These are phyloP conservation scores for Apodemia duryi DNA, from an alignment of 2,888 invertebrate species.

Conservation along the genomic window DNA sequence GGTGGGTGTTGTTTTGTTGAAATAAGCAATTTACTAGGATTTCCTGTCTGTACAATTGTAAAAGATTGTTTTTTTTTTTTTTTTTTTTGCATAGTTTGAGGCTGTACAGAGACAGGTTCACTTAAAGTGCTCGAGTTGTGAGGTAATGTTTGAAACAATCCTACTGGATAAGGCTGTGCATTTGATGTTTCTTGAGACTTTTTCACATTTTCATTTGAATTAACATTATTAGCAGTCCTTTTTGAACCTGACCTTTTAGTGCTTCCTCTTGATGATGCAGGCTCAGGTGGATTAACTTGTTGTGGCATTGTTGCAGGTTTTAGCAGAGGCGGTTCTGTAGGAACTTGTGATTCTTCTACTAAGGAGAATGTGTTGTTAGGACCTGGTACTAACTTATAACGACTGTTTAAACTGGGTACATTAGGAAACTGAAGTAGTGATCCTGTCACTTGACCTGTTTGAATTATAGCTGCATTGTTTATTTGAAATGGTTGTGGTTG, in stretches of 20 bases:
- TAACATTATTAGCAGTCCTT: conserved; percentile 12
- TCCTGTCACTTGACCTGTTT: not conserved
- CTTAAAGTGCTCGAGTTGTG: conserved; percentile 38
- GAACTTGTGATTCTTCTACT: conserved; percentile 44
- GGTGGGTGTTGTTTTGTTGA: conserved; percentile 56
- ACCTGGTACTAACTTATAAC: conserved; percentile 62
- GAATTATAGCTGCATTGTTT: not conserved
- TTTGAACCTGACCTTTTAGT: conserved; percentile 16
- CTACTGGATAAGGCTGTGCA: conserved; percentile 62
- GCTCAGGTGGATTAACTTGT: conserved; percentile 14
- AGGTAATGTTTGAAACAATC: conserved; percentile 56
- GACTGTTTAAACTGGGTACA: conserved; percentile 50
- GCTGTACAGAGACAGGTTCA: not conserved
- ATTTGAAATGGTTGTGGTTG: not conserved
- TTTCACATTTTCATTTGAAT: conserved; percentile 13
- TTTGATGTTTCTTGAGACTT: conserved; percentile 19
- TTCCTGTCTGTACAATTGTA: conserved; percentile 64
- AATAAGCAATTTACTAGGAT: conserved; percentile 67
- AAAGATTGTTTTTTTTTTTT: too few species aligned
- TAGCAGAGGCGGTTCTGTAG: not conserved
- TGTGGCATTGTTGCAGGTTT: conserved; percentile 1
- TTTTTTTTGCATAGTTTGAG: conserved; percentile 40
- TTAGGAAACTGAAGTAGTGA: conserved; percentile 43
- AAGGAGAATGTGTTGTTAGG: conserved; percentile 64
- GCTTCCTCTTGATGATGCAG: not conserved